Percentiles rank a stretch among this genome's conserved stretches.
Evolutionary conservation across 2,888 invertebrate species (phyloP).

Genomic region (Dryadula phaetusa): DNA sequence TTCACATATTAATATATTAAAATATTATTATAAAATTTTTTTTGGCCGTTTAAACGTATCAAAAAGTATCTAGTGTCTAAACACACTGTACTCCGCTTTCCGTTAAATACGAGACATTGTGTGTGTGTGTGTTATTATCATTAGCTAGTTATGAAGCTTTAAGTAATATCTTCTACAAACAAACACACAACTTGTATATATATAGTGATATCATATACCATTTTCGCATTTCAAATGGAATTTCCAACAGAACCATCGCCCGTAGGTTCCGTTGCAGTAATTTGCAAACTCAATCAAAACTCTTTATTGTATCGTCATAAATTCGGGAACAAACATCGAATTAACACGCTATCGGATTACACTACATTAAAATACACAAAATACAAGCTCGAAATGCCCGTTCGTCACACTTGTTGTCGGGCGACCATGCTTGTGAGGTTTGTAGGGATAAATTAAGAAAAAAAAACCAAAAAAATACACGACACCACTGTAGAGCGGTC

Average conservation of each 20-base stretch:
- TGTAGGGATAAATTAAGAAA: background rate
- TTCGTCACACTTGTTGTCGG: constrained; percentile 28
- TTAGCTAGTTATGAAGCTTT: too few species aligned
- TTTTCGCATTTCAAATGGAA: background rate
- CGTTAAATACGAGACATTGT: too few species aligned
- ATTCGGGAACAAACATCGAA: constrained; percentile 42
- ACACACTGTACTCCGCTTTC: too few species aligned
- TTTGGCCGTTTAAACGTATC: too few species aligned
- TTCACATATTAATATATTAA: too few species aligned
- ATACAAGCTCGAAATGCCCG: constrained; percentile 27
- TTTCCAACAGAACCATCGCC: constrained; percentile 14
- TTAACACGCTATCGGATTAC: constrained; percentile 41
- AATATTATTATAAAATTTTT: too few species aligned
- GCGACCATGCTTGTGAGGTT: constrained; percentile 8
- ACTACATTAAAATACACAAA: constrained; percentile 37
- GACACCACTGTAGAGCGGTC: too few species aligned
- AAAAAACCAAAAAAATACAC: background rate
- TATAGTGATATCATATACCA: too few species aligned
- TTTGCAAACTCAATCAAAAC: constrained; percentile 38
- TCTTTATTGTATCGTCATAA: constrained; percentile 40
- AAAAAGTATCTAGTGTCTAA: too few species aligned
- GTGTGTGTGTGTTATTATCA: too few species aligned
- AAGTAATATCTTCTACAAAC: too few species aligned
- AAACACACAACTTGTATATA: too few species aligned
- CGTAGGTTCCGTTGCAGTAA: background rate